These are phyloP conservation scores for Microcebus jonahi DNA, from an alignment of 2,113 vertebrate species.

Conservation along the genomic window DNA sequence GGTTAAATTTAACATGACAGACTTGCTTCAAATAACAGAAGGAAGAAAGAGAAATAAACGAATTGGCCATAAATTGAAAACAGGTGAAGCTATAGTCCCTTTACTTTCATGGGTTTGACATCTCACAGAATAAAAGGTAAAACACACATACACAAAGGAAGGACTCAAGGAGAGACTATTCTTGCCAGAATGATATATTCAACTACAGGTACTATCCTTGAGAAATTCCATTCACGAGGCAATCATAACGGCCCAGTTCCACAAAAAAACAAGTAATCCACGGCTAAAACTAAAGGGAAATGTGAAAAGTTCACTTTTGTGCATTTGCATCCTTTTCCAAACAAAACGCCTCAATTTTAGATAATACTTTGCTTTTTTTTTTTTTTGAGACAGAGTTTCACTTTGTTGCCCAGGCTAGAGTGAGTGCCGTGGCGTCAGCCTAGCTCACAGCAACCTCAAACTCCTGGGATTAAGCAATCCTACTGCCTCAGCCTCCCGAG, in stretches of 20 bases:
- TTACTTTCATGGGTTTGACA: not conserved
- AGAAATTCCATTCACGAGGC: not conserved
- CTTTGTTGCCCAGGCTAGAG: too few relatives aligned
- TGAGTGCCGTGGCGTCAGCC: too few relatives aligned
- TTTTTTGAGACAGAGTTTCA: too few relatives aligned
- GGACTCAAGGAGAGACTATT: not conserved
- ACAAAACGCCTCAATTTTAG: not conserved
- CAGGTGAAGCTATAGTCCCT: not conserved
- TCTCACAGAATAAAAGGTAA: not conserved
- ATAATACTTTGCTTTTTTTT: not conserved
- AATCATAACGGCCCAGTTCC: not conserved
- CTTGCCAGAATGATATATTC: not conserved
- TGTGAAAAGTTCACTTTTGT: not conserved
- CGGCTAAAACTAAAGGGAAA: not conserved
- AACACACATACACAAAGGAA: not conserved
- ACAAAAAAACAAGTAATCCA: not conserved
- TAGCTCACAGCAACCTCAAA: too few relatives aligned
- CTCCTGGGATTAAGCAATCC: too few relatives aligned
- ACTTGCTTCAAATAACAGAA: not conserved
- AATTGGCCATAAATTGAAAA: not conserved
- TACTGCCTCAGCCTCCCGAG: too few relatives aligned
- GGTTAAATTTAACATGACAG: not conserved
- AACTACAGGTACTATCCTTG: not conserved
- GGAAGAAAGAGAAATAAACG: not conserved
- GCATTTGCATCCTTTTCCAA: not conserved